Evolutionary conservation across 1,140 invertebrate genomes (phyloP).

Genomic region (Aphaenogaster ashmeadi): DNA sequence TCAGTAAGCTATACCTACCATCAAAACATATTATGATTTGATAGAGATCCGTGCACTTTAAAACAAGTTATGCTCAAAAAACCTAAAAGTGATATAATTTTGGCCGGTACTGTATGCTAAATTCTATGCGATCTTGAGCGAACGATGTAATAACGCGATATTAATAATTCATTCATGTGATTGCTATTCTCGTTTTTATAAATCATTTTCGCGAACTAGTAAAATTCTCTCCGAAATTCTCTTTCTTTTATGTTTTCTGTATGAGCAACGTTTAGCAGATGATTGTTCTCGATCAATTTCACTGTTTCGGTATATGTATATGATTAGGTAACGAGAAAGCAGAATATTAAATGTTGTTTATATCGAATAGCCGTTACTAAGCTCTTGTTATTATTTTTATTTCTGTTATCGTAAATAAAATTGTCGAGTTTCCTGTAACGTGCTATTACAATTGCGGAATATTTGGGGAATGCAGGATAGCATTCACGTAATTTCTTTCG

Average conservation of each 20-base stretch:
- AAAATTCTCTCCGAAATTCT: not conserved
- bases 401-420: not conserved
- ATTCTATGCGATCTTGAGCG: not conserved
- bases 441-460: not conserved
- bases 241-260: not conserved
- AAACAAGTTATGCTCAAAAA: too few relatives aligned
- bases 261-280: not conserved
- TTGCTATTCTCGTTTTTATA: not conserved
- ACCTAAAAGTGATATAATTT: too few relatives aligned
- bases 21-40: too few relatives aligned
- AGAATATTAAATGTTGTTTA: not conserved
- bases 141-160: not conserved
- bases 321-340: not conserved
- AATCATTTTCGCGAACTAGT: not conserved
- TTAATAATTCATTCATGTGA: not conserved
- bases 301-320: not conserved
- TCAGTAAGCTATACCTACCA: too few relatives aligned
- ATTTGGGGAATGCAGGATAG: not conserved
- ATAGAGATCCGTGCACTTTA: too few relatives aligned
- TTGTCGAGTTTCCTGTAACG: not conserved
- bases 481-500: not conserved
- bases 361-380: not conserved
- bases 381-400: not conserved
- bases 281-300: not conserved
- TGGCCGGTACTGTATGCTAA: not conserved